Conservation (phyloP, 2,797 vertebrate species). For the Syncerus caffer region DNA sequence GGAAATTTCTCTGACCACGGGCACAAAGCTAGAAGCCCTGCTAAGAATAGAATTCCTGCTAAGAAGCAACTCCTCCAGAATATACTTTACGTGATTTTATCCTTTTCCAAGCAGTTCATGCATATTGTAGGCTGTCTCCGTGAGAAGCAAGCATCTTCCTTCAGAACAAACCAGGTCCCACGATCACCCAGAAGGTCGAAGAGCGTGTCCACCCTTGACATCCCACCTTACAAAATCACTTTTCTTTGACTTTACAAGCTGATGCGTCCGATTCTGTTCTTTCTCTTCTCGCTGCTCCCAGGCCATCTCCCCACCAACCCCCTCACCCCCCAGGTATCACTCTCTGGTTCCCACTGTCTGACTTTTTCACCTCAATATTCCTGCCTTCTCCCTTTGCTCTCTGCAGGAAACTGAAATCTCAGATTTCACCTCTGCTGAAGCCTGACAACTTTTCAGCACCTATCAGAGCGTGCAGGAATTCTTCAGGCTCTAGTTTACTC, state of each 20-base stretch:
- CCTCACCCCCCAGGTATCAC: neutral
- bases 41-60: neutral
- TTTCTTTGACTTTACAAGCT: neutral
- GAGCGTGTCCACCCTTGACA: neutral
- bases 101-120: neutral
- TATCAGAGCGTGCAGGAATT: neutral
- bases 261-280: neutral
- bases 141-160: neutral
- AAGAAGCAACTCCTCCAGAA: neutral
- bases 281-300: neutral
- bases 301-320: neutral
- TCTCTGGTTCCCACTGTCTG: constrained; percentile 6
- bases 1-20: neutral
- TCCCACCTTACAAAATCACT: neutral
- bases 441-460: constrained; percentile 26
- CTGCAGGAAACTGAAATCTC: constrained; percentile 53
- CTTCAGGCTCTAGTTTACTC: neutral
- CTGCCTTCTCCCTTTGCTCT: constrained; percentile 51
- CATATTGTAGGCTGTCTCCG: neutral
- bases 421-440: constrained; percentile 39
- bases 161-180: neutral
- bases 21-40: neutral
- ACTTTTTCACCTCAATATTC: constrained; percentile 46
- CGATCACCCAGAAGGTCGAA: neutral
- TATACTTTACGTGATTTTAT: neutral